Base-by-base conservation (phyloP, 2,113 vertebrate species). In the Turnix velox region DNA sequence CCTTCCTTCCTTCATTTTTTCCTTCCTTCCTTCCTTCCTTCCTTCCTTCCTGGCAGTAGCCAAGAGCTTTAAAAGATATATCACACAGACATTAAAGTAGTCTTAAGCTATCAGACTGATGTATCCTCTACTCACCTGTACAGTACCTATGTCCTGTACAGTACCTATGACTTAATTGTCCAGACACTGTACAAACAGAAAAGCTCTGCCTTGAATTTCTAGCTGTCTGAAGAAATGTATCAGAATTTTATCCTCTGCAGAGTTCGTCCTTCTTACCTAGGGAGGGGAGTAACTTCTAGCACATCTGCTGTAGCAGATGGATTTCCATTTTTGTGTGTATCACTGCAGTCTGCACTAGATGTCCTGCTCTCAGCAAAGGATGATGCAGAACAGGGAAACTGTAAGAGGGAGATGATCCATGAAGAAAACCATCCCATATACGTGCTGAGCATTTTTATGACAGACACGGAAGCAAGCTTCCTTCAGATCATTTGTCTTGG, bases 321-420 rank as follows among this genome's bases (percentile, higher is more conserved):
- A 22, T 40, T 68, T 48, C 74, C 17, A 7, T 82, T 42, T 31
- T 42, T 19, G 24, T 52, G 16, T 20, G 4, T 61, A 25, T 28
- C 42, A 18, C 18, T 22, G 42, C 65, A 48, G 23, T 22, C 24
- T 73, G 31, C 54, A 18, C 9, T 48, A 58, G 24, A 28, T 14
- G 14, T 12, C 39, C 24, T 49, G 5, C 33, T 33, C 28, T 57
- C 39, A 49, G 31, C 31, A 90, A 78, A 66, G 42, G 33, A 31
- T 51, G 37, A 19, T 57, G 18, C 4, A 49, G 39, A 62, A 73
- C 17, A 28, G 16, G 14, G 28, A 58, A 66, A 58, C 8, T 23
- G 4, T 31, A 14, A 52, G 4, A 6, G 10, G 30, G 1, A 0
- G 22, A 45, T 16, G 10, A 58, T 31, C 14, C 33, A 23, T 12